Conservation (phyloP, 1,140 invertebrate species). For the Drosophila repletoides region DNA sequence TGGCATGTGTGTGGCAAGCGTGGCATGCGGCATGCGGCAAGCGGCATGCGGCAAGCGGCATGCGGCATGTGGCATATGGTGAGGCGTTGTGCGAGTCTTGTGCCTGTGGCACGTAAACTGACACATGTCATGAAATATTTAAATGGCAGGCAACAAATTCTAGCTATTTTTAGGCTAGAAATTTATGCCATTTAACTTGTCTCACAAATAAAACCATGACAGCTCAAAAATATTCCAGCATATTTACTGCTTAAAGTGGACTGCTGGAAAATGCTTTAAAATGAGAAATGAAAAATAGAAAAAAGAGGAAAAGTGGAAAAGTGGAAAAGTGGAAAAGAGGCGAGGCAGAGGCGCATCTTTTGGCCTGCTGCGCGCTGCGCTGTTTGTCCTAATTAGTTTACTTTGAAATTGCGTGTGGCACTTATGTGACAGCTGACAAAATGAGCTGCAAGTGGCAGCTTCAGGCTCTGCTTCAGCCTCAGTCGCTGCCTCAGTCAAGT, state of each 20-base stretch:
- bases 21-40: too few relatives aligned
- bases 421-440: conserved; percentile 22
- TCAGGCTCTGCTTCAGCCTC: background rate
- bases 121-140: conserved; percentile 49
- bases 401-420: conserved; percentile 11
- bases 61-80: background rate
- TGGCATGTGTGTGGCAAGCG: too few relatives aligned
- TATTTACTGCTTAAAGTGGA: too few relatives aligned
- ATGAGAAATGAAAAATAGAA: too few relatives aligned
- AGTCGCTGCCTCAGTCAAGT: background rate
- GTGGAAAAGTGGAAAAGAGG: too few relatives aligned
- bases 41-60: too few relatives aligned
- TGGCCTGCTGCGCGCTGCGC: background rate
- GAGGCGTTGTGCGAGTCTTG: background rate
- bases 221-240: too few relatives aligned
- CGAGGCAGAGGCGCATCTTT: background rate
- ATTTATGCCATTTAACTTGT: conserved; percentile 10
- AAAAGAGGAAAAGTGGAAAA: too few relatives aligned
- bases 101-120: conserved; percentile 30
- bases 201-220: background rate
- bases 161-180: conserved; percentile 13
- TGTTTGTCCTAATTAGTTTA: conserved; percentile 34
- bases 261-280: conserved; percentile 6
- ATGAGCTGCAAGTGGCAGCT: background rate
- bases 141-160: conserved; percentile 17